A percentile compares a stretch with the other conserved stretches of the same genome.
Conservation (phyloP, 2,888 invertebrate species). For the Galeopsomyia nigrocyanea region DNA sequence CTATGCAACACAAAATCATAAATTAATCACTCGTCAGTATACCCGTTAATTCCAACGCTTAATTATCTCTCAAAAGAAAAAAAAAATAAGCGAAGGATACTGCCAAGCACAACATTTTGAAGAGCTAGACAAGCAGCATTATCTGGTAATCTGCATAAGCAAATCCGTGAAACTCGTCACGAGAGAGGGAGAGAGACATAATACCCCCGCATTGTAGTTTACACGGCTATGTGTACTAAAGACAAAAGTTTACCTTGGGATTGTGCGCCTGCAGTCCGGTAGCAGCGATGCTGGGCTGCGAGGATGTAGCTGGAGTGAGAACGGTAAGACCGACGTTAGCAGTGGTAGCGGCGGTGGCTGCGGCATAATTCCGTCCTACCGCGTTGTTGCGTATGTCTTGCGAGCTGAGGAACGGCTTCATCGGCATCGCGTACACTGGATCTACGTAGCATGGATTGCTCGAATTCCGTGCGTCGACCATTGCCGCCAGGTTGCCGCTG, state of each 20-base stretch:
- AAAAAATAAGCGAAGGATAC: no score
- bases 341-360: background rate
- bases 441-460: conserved; percentile 59
- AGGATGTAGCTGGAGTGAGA: background rate
- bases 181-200: no score
- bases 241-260: conserved; percentile 23
- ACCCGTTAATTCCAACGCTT: no score
- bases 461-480: conserved; percentile 46
- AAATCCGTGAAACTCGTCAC: no score
- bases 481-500: conserved; percentile 56
- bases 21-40: no score
- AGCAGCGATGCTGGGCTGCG: background rate
- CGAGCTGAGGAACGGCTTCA: conserved; percentile 65
- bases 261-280: conserved; percentile 1
- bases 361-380: conserved; percentile 48
- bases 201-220: no score
- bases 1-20: no score
- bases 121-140: no score
- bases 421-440: conserved; percentile 64
- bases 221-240: background rate
- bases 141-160: no score
- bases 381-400: conserved; percentile 56
- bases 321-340: background rate
- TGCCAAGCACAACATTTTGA: no score
- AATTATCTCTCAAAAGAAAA: no score